Conservation (phyloP, 2,113 vertebrate species). For the Odocoileus virginianus region DNA sequence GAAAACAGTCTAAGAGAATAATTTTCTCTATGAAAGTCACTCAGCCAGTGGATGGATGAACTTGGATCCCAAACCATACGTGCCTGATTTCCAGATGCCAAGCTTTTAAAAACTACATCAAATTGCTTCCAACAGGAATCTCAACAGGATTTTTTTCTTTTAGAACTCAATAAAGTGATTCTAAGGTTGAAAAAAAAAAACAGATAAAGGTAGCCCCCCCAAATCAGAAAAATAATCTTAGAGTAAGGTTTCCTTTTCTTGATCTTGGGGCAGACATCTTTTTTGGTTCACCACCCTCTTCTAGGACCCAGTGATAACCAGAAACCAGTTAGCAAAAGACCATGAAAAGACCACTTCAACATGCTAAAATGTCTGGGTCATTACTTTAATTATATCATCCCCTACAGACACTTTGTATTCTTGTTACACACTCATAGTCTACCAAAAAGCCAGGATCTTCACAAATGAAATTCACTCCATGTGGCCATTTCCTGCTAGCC, state of each 20-base stretch:
- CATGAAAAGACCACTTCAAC: not conserved
- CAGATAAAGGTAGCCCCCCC: not conserved
- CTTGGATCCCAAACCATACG: not conserved
- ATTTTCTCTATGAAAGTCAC: not conserved
- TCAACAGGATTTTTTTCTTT: not conserved
- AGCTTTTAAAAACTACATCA: not conserved
- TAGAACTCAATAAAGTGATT: not conserved
- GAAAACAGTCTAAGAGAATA: not conserved
- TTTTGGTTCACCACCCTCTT: not conserved
- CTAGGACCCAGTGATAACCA: not conserved
- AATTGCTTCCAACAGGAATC: not conserved
- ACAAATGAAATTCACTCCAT: not conserved
- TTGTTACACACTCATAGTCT: not conserved
- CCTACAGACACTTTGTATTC: not conserved
- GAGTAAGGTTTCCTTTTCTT: not conserved
- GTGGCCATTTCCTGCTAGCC: not conserved
- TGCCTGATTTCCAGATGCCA: not conserved
- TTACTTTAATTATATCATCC: not conserved
- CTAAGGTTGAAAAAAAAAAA: not conserved
- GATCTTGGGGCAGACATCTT: not conserved
- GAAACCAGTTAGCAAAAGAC: not conserved
- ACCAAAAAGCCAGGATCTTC: not conserved
- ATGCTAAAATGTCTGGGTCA: not conserved
- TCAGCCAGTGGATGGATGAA: not conserved
- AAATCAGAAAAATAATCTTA: not conserved